A percentile compares a stretch with the other conserved stretches of the same genome.
Evolutionary conservation across 2,113 vertebrate species (phyloP).

Genomic region (Chaetops frenatus): DNA sequence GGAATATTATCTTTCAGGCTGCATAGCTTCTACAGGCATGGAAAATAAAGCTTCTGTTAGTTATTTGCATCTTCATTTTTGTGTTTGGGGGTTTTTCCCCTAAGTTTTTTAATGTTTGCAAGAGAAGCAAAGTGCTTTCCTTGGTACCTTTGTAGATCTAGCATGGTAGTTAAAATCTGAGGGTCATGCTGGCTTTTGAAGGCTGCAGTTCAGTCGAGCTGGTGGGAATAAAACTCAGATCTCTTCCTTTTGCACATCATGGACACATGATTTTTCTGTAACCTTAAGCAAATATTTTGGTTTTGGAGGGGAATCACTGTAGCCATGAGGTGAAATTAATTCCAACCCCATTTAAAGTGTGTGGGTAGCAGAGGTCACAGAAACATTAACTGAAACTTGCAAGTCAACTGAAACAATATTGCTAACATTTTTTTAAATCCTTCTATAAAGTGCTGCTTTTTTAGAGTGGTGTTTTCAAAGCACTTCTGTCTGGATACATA

Average conservation of each 20-base stretch:
- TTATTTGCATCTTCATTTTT: not conserved
- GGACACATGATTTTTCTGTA: not conserved
- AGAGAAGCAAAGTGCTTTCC: not conserved
- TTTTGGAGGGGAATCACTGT: not conserved
- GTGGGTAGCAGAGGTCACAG: not conserved
- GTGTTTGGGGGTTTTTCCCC: not conserved
- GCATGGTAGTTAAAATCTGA: not conserved
- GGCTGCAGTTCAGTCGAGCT: not conserved
- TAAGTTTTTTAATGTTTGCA: not conserved
- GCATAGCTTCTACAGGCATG: not conserved
- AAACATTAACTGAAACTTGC: not conserved
- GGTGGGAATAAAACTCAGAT: not conserved
- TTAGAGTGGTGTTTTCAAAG: not conserved
- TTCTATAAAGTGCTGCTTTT: not conserved
- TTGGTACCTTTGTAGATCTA: not conserved
- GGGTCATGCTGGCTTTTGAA: not conserved
- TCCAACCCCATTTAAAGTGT: not conserved
- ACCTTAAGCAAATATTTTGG: not conserved
- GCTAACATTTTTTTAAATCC: not conserved
- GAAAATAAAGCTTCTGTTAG: not conserved
- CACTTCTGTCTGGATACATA: not conserved
- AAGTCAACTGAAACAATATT: not conserved
- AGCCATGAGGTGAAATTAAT: not conserved
- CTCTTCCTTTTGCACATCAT: not conserved
- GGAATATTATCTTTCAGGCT: not conserved